Conservation (phyloP, 2,797 vertebrate species). For the Karalla daura region DNA sequence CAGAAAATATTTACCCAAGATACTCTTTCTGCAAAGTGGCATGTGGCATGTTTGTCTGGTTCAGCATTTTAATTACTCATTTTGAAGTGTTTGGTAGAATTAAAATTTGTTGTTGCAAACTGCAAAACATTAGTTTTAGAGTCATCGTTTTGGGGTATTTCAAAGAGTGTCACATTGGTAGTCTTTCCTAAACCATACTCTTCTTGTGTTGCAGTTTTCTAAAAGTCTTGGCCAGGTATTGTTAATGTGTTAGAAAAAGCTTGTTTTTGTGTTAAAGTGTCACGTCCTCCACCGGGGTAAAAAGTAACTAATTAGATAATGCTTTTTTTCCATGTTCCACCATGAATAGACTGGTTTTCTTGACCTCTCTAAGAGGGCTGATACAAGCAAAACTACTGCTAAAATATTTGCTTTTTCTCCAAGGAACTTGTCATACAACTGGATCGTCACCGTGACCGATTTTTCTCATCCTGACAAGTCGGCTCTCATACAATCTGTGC, state of each 20-base stretch:
- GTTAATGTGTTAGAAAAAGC: slow-evolving; percentile 10
- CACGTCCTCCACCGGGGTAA: not conserved
- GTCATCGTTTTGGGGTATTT: not conserved
- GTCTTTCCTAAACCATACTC: not conserved
- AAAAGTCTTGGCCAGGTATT: slow-evolving; percentile 4
- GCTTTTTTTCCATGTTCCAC: not conserved
- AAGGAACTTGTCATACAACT: not conserved
- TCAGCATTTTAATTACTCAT: slow-evolving; percentile 42
- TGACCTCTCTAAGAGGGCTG: slow-evolving; percentile 1
- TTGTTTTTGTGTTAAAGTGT: slow-evolving; percentile 17
- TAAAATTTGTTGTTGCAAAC: slow-evolving; percentile 20
- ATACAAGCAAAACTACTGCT: not conserved
- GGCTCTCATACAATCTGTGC: slow-evolving; percentile 11
- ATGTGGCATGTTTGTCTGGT: slow-evolving; percentile 44
- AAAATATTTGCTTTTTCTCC: not conserved
- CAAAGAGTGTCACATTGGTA: not conserved
- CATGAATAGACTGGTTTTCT: not conserved
- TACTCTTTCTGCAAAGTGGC: slow-evolving; percentile 29
- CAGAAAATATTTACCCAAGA: slow-evolving; percentile 47
- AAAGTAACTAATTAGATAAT: slow-evolving; percentile 1
- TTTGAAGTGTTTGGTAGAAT: slow-evolving; percentile 47
- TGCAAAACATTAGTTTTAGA: slow-evolving; percentile 6
- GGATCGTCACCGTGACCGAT: not conserved
- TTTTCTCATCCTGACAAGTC: slow-evolving; percentile 1
- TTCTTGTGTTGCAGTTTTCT: not conserved